phyloP scores from a whole-genome alignment of 2,888 invertebrate species.

The Dioctria rufipes region DNA sequence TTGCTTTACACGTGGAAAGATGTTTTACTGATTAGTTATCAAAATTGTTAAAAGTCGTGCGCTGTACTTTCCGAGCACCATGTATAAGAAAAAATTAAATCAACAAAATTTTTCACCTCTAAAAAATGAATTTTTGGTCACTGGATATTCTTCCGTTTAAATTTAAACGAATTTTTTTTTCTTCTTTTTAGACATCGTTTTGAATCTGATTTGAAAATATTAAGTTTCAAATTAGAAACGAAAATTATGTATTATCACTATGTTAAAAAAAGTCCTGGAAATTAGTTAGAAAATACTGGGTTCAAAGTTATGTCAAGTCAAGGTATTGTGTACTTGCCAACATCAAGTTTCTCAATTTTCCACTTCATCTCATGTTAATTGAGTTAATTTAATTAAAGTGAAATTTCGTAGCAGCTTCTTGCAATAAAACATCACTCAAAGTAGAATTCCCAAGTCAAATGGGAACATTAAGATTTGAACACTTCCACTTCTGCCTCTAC shows the following conservation, averaged over 20 bases:
- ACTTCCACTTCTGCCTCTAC: neutral
- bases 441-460: conserved; percentile 30
- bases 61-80: too few species aligned
- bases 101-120: too few species aligned
- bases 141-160: too few species aligned
- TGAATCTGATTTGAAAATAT: too few species aligned
- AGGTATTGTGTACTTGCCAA: neutral
- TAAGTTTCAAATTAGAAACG: too few species aligned
- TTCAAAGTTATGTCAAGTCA: neutral
- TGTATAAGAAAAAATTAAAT: too few species aligned
- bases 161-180: too few species aligned
- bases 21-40: too few species aligned
- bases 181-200: too few species aligned
- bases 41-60: too few species aligned
- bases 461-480: conserved; percentile 10
- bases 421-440: conserved; percentile 16
- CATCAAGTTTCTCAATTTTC: conserved; percentile 53
- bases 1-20: too few species aligned
- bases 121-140: too few species aligned
- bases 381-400: conserved; percentile 55
- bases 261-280: neutral
- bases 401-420: conserved; percentile 3
- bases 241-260: neutral
- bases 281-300: neutral
- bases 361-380: conserved; percentile 55